phyloP scores from a whole-genome alignment of 2,113 vertebrate genomes.

The Morone saxatilis region DNA sequence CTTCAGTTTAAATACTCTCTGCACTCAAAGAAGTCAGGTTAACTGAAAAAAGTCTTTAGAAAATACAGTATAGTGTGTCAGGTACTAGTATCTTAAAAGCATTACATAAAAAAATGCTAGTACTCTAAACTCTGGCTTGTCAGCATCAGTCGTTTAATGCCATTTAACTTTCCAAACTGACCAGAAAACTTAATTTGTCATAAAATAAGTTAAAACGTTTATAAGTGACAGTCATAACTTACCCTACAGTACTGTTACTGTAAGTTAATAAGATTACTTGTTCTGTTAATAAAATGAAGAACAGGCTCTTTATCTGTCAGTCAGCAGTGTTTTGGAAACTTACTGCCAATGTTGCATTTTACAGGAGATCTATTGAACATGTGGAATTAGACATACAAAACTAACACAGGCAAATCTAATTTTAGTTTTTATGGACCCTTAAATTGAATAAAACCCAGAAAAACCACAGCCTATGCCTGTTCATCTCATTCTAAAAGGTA shows the following conservation, averaged over 20 bases:
- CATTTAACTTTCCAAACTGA: slow-evolving; percentile 20
- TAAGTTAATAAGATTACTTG: neutral
- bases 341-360: neutral
- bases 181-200: slow-evolving; percentile 32
- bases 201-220: slow-evolving; percentile 13
- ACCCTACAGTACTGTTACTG: neutral
- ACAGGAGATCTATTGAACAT: neutral
- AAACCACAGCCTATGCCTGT: neutral
- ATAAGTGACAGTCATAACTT: neutral
- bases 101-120: neutral
- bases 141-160: neutral
- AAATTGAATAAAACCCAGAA: slow-evolving; percentile 32
- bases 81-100: neutral
- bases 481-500: slow-evolving; percentile 31
- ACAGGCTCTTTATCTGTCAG: neutral
- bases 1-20: neutral
- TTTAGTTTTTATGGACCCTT: slow-evolving; percentile 45
- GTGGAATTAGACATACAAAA: neutral
- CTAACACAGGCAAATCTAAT: slow-evolving; percentile 39
- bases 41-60: neutral
- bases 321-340: neutral
- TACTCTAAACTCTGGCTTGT: neutral
- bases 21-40: neutral
- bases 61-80: neutral
- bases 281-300: neutral